Percentiles rank a stretch among this genome's conserved stretches.
Conservation (phyloP, 2,888 invertebrate genomes). For the Blastobasis adustella region DNA sequence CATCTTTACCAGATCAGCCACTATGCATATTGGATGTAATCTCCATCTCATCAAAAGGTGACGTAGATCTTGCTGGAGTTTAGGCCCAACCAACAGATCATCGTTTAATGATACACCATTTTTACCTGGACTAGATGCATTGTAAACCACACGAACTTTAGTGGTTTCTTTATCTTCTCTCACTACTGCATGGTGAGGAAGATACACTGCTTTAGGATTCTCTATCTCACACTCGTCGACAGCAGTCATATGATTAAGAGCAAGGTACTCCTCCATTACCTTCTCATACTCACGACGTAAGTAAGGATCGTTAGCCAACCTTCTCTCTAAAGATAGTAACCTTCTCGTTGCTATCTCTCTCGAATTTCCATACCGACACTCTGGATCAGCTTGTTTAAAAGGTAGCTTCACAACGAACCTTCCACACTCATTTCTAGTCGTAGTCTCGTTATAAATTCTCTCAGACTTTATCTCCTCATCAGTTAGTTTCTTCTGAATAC, state of each 20-base stretch:
- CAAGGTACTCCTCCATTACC: slow-evolving; percentile 17
- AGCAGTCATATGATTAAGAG: slow-evolving; percentile 14
- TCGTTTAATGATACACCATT: slow-evolving; percentile 15
- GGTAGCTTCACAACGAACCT: slow-evolving; percentile 8
- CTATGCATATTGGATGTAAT: slow-evolving; percentile 2
- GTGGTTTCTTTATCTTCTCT: slow-evolving; percentile 13
- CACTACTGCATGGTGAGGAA: slow-evolving; percentile 27
- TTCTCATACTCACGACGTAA: slow-evolving; percentile 14
- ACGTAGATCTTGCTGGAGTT: slow-evolving; percentile 16
- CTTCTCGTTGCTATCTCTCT: slow-evolving; percentile 10
- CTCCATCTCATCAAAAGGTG: slow-evolving; percentile 17
- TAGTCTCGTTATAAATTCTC: slow-evolving; percentile 4
- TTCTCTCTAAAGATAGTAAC: slow-evolving; percentile 12
- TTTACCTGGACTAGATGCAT: slow-evolving; percentile 11
- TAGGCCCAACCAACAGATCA: slow-evolving; percentile 14
- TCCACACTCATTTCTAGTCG: slow-evolving; percentile 10
- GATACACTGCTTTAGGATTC: slow-evolving; percentile 13
- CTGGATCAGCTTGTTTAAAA: slow-evolving; percentile 1
- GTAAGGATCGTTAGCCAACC: slow-evolving; percentile 8
- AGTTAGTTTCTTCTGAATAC: slow-evolving; percentile 1
- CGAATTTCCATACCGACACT: slow-evolving; percentile 9
- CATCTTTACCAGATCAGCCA: slow-evolving; percentile 22
- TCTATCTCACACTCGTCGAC: slow-evolving; percentile 1
- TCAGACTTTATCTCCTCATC: slow-evolving; percentile 10
- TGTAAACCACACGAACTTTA: slow-evolving; percentile 16